Conservation (phyloP, 2,113 vertebrate species). For the Bos indicus region DNA sequence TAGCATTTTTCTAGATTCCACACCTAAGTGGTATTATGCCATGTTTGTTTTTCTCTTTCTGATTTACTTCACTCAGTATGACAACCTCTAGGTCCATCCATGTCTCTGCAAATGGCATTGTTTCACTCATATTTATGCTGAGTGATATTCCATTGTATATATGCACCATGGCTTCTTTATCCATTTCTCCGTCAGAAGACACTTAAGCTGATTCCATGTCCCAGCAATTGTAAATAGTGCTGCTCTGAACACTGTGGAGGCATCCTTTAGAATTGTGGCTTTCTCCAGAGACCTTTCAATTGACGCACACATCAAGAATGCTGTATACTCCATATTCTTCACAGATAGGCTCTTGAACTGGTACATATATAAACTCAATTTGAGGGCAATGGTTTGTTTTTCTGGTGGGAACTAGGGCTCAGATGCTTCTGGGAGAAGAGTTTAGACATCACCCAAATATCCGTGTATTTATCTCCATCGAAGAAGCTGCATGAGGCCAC, state of each 20-base stretch:
- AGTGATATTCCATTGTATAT: not conserved
- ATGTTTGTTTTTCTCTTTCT: not conserved
- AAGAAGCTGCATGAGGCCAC: not conserved
- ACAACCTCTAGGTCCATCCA: not conserved
- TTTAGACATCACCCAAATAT: not conserved
- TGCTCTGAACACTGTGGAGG: not conserved
- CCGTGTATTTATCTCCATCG: not conserved
- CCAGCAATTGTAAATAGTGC: not conserved
- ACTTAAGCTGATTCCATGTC: not conserved
- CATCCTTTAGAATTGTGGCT: not conserved
- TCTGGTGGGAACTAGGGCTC: not conserved
- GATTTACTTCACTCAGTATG: not conserved
- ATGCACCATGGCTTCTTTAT: not conserved
- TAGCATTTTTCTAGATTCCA: not conserved
- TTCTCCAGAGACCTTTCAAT: not conserved
- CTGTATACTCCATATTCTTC: not conserved
- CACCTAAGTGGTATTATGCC: not conserved
- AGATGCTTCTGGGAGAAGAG: not conserved
- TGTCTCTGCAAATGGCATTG: not conserved
- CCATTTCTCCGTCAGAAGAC: not conserved
- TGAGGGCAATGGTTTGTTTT: not conserved
- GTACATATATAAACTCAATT: not conserved
- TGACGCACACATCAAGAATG: not conserved
- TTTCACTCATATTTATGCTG: not conserved
- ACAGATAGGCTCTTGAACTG: not conserved